phyloP scores from a whole-genome alignment of 1,140 invertebrate species.

The Papilio dardanus region DNA sequence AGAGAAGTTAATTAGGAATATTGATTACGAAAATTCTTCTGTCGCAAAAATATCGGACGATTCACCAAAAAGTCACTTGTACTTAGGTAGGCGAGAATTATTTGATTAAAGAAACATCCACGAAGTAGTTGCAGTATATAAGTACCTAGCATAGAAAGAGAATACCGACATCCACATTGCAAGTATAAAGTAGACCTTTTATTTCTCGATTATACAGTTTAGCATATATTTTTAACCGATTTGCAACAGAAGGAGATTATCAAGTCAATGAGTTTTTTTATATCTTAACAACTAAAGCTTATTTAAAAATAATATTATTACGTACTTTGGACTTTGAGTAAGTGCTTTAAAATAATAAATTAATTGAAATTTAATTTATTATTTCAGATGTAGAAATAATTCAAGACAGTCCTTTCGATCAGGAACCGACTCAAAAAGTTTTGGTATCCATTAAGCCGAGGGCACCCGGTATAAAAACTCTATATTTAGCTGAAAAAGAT shows the following conservation, averaged over 20 bases:
- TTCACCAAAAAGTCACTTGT: slow-evolving; percentile 53
- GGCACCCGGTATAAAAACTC: slow-evolving; percentile 66
- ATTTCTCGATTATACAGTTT: too few relatives aligned
- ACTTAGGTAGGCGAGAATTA: slow-evolving; percentile 50
- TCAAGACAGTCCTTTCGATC: slow-evolving; percentile 50
- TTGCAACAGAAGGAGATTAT: too few relatives aligned
- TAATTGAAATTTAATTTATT: slow-evolving; percentile 33
- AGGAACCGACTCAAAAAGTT: slow-evolving; percentile 57
- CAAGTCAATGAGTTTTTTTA: too few relatives aligned
- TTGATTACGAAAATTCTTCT: slow-evolving; percentile 57
- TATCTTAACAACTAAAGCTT: background rate
- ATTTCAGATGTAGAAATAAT: slow-evolving; percentile 60
- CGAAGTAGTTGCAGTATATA: background rate
- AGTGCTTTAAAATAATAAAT: slow-evolving; percentile 17
- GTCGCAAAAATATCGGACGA: slow-evolving; percentile 44
- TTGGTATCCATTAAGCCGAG: slow-evolving; percentile 66
- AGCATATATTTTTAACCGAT: too few relatives aligned
- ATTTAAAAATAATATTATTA: background rate
- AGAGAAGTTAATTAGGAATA: slow-evolving; percentile 66
- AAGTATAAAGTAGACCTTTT: too few relatives aligned
- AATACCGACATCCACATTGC: too few relatives aligned
- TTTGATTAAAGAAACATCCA: background rate
- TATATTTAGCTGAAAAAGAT: slow-evolving; percentile 69
- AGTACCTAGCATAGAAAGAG: background rate
- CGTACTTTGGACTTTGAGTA: background rate